These are phyloP conservation scores for Lumbricus terrestris DNA, from an alignment of 2,888 invertebrate genomes.

Conservation along the genomic window DNA sequence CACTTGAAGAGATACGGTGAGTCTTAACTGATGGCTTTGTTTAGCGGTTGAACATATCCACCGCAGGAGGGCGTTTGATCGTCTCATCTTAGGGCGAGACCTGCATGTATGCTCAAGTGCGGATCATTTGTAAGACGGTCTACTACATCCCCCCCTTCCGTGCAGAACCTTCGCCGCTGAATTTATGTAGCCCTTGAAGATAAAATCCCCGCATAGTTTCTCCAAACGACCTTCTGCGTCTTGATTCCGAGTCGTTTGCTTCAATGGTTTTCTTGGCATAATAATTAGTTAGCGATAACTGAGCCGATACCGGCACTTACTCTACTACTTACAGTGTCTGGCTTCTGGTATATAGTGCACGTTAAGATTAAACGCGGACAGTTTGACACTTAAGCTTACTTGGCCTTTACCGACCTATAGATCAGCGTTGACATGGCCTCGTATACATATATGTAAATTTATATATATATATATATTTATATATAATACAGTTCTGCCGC, in stretches of 20 bases:
- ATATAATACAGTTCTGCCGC: background rate
- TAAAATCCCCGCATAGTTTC: background rate
- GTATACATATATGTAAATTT: too few species aligned
- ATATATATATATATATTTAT: too few species aligned
- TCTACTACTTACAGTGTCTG: too few species aligned
- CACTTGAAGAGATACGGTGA: background rate
- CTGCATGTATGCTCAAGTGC: background rate
- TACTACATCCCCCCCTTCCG: background rate
- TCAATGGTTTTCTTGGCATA: background rate
- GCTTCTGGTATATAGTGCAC: background rate
- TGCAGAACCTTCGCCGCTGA: background rate
- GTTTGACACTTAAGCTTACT: background rate
- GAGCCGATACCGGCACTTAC: too few species aligned
- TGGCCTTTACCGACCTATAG: too few species aligned
- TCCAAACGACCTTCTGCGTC: background rate
- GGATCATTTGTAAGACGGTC: background rate
- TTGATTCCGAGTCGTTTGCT: background rate
- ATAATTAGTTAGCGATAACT: too few species aligned
- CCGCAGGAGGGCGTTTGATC: background rate
- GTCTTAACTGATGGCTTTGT: background rate
- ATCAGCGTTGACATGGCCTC: too few species aligned
- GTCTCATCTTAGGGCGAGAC: background rate
- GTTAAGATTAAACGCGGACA: background rate
- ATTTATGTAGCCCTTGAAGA: background rate
- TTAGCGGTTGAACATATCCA: background rate